These are phyloP conservation scores for Oxycera nigricornis DNA, from an alignment of 2,888 invertebrate genomes.

Conservation along the genomic window DNA sequence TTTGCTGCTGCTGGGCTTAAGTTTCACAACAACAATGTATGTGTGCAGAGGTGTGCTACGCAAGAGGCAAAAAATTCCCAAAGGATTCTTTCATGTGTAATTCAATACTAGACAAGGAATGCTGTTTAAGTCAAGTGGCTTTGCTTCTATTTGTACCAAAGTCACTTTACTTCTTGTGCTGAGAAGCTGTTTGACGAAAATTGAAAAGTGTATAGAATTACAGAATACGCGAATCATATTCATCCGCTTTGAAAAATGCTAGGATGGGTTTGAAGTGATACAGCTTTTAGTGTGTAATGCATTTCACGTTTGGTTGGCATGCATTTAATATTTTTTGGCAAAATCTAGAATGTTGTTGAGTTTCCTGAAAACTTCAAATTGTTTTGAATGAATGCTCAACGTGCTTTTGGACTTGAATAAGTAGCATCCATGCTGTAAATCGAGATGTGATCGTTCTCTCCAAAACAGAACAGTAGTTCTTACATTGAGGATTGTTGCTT, in stretches of 20 bases:
- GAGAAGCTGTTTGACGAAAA: background rate
- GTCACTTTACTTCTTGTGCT: background rate
- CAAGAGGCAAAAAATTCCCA: background rate
- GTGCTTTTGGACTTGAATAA: too few species aligned
- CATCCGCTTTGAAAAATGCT: background rate
- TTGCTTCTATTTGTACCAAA: background rate
- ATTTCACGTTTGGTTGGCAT: too few species aligned
- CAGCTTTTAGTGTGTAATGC: background rate
- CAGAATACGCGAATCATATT: background rate
- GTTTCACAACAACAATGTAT: background rate
- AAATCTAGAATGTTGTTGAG: background rate
- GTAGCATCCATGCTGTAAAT: too few species aligned
- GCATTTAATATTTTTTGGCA: too few species aligned
- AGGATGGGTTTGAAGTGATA: slow-evolving; percentile 19
- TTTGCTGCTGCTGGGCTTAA: background rate
- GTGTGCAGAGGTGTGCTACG: background rate
- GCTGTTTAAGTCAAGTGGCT: slow-evolving; percentile 9
- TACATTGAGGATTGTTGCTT: too few species aligned
- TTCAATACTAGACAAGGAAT: slow-evolving; percentile 4
- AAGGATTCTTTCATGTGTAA: background rate
- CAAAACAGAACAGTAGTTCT: too few species aligned
- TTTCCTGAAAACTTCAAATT: too few species aligned
- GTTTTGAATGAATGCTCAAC: too few species aligned
- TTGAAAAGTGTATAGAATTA: slow-evolving; percentile 28
- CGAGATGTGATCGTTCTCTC: too few species aligned